These are phyloP conservation scores for Telmatherina bonti DNA, from an alignment of 2,797 vertebrate genomes.

Conservation along the genomic window DNA sequence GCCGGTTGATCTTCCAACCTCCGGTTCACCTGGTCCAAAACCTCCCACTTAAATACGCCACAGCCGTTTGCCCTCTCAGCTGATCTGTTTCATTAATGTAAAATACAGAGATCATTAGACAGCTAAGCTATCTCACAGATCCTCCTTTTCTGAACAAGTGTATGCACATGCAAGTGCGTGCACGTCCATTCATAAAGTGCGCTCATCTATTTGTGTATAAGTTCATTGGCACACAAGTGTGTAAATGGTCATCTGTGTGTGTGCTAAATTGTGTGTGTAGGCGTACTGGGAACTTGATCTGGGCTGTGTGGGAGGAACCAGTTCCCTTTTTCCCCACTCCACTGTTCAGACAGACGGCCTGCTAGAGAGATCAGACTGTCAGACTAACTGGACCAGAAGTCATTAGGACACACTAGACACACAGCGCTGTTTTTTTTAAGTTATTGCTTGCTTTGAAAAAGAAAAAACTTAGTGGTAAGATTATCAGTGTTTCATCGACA, in stretches of 20 bases:
- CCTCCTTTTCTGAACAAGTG: conserved; percentile 37
- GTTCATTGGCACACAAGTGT: conserved; percentile 63
- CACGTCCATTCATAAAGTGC: conserved; percentile 42
- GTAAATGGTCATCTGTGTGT: conserved; percentile 75
- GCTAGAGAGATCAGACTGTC: conserved; percentile 83
- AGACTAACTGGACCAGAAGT: conserved; percentile 81
- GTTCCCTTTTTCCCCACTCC: conserved; percentile 54
- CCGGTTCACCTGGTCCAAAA: conserved; percentile 78
- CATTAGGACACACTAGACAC: conserved; percentile 79
- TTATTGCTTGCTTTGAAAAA: conserved; percentile 66
- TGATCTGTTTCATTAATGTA: conserved; percentile 81
- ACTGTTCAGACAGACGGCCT: conserved; percentile 80
- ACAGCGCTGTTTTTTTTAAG: conserved; percentile 51
- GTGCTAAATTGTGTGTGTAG: conserved; percentile 67
- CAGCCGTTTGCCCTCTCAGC: conserved; percentile 75
- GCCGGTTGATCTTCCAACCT: conserved; percentile 67
- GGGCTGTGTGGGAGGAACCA: conserved; percentile 79
- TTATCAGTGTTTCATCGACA: conserved; percentile 61
- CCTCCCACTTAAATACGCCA: conserved; percentile 71
- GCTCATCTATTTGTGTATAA: conserved; percentile 66
- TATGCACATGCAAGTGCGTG: conserved; percentile 39
- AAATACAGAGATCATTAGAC: conserved; percentile 81
- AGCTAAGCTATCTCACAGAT: conserved; percentile 79
- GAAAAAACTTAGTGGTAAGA: conserved; percentile 57
- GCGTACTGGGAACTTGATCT: conserved; percentile 81